Evolutionary conservation across 2,113 vertebrate genomes (phyloP), one percentile per base, ranked within the genome.

Genomic region (Ornithorhynchus anatinus): DNA sequence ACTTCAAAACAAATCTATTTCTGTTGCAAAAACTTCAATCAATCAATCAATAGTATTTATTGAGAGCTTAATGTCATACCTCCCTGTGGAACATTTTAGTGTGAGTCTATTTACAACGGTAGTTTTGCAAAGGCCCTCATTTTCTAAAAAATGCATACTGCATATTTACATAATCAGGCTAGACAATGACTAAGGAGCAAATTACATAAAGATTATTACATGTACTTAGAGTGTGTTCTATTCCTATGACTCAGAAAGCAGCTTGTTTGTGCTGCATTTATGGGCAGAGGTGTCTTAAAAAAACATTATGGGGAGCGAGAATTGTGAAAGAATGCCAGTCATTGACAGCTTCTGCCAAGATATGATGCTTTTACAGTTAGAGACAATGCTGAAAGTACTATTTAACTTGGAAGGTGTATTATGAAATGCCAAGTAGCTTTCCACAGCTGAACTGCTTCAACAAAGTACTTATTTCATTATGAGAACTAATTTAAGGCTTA

Each of bases 121-220:
- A 83, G 88, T 91, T 92, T 88, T 88, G 88, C 77, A 59, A 85
- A 90, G 80, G 72, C 59, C 65, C 79, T 84, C 84, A 86, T 90
- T 91, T 92, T 87, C 81, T 90, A 89, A 80, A 74, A 87, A 86
- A 81, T 84, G 79, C 80, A 84, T 84, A 81, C 87, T 91, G 91
- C 85, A 87, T 88, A 92, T 94, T 92, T 92, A 88, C 87, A 87
- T 93, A 93, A 94, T 91, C 89, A 78, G 81, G 91, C 88, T 86
- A 89, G 92, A 95, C 92, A 94, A 92, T 94, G 93, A 94, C 91
- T 94, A 85, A 92, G 90, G 90, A 88, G 91, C 85, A 93, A 91
- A 93, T 94, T 92, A 88, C 88, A 88, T 79, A 75, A 87, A 87
- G 88, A 88, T 91, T 86, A 92, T 89, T 91, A 85, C 88, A 79